Evolutionary conservation across 2,797 vertebrate genomes (phyloP).

Genomic region (Myotis planiceps): DNA sequence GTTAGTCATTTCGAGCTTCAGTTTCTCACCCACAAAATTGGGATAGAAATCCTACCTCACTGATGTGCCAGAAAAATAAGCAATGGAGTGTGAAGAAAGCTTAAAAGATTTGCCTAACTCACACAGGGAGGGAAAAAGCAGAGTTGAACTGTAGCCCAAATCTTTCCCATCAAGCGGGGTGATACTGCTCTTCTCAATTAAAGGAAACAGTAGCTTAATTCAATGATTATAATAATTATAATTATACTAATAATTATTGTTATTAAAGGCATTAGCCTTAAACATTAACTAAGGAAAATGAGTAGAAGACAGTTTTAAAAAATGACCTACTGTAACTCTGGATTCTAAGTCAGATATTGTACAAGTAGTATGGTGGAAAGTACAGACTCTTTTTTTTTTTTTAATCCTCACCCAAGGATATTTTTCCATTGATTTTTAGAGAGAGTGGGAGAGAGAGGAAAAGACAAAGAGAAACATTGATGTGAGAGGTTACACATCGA

Average conservation of each 20-base stretch:
- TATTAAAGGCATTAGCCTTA: not conserved
- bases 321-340: not conserved
- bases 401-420: too few species aligned
- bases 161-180: not conserved
- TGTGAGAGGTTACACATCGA: too few species aligned
- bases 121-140: not conserved
- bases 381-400: too few species aligned
- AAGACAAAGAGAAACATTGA: too few species aligned
- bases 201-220: not conserved
- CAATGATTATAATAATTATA: not conserved
- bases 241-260: not conserved
- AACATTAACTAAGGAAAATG: not conserved
- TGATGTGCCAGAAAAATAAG: not conserved
- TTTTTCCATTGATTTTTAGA: too few species aligned
- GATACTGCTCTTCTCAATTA: not conserved
- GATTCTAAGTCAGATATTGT: not conserved
- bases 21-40: not conserved
- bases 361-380: not conserved
- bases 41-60: not conserved
- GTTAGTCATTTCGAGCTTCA: not conserved
- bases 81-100: not conserved
- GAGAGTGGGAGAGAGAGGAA: too few species aligned
- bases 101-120: not conserved
- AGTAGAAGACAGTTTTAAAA: not conserved
- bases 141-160: not conserved